These are phyloP conservation scores for Ophioninae sp. DNA, from an alignment of 2,888 invertebrate species.

Conservation along the genomic window DNA sequence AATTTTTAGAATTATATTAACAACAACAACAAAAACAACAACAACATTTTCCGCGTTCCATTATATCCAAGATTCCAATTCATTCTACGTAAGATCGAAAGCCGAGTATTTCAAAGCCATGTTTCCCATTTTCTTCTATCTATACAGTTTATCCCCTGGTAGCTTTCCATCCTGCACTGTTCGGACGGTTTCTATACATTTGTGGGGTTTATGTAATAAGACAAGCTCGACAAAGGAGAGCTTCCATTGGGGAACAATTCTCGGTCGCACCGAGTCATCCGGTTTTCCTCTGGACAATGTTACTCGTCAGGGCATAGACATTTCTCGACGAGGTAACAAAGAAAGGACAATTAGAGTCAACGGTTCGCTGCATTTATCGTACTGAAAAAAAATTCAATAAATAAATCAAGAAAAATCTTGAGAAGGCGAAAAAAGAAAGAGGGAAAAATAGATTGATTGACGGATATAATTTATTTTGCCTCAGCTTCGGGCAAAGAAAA, in stretches of 20 bases:
- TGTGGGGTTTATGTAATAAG: not conserved
- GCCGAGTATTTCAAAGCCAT: not conserved
- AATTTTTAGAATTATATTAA: no score
- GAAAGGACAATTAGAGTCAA: not conserved
- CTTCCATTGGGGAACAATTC: not conserved
- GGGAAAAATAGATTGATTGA: not conserved
- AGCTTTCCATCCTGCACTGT: not conserved
- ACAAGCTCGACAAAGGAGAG: conserved; percentile 2
- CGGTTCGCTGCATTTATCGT: conserved; percentile 17
- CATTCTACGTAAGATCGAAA: not conserved
- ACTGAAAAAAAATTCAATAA: no score
- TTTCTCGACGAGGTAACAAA: conserved; percentile 10
- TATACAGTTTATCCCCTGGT: not conserved
- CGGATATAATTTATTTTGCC: no score
- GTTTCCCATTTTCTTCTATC: not conserved
- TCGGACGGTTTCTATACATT: not conserved
- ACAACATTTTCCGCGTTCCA: not conserved
- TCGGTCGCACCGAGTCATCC: not conserved
- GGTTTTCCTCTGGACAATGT: not conserved
- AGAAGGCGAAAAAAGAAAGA: no score
- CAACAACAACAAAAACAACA: no score
- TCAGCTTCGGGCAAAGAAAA: no score
- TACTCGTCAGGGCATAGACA: conserved; percentile 26
- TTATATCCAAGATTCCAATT: not conserved
- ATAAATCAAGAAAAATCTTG: no score